These are phyloP conservation scores for Montifringilla adamsi DNA, from an alignment of 2,113 vertebrate genomes.

Conservation along the genomic window DNA sequence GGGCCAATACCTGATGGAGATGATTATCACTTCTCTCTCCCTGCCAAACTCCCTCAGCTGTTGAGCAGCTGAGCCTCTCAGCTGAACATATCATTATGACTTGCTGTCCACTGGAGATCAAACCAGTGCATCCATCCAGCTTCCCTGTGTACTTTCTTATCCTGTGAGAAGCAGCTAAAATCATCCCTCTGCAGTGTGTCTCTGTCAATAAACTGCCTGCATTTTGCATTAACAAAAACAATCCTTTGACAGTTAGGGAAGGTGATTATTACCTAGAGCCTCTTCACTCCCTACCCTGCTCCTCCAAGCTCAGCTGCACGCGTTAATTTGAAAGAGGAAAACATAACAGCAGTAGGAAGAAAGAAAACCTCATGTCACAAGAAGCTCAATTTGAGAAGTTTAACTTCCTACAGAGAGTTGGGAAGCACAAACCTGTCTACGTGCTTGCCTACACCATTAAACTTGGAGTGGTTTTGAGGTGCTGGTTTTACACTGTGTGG, in stretches of 20 bases:
- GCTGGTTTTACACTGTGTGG: background rate
- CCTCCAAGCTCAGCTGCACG: background rate
- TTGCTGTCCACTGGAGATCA: conserved; percentile 38
- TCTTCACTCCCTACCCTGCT: background rate
- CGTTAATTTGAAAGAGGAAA: background rate
- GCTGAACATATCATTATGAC: background rate
- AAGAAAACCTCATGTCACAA: background rate
- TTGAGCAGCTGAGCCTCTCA: background rate
- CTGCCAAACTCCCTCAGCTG: background rate
- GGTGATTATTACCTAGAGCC: background rate
- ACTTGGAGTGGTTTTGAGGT: background rate
- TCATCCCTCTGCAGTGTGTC: background rate
- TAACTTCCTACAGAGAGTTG: background rate
- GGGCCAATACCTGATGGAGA: background rate
- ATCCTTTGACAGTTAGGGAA: conserved; percentile 14
- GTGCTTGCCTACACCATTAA: background rate
- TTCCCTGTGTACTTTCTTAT: background rate
- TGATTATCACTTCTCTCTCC: background rate
- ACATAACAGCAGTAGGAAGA: background rate
- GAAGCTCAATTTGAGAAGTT: background rate
- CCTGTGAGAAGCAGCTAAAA: background rate
- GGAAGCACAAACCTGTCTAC: background rate
- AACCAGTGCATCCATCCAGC: background rate
- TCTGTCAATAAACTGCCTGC: conserved; percentile 30
- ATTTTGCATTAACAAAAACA: conserved; percentile 32